Conservation (phyloP, 2,888 invertebrate species). For the Cataglyphis cursor region DNA sequence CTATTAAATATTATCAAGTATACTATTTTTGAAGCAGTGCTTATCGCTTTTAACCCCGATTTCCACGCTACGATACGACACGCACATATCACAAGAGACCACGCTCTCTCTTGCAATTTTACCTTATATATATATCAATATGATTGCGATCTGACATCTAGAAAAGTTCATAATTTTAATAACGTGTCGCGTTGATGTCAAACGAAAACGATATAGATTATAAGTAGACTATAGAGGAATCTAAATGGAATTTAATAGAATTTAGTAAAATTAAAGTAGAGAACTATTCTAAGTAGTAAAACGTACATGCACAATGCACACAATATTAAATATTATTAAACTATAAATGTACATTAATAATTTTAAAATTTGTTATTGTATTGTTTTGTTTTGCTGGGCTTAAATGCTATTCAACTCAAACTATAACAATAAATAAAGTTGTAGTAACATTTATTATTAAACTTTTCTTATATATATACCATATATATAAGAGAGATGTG, state of each 20-base stretch:
- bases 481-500: neutral
- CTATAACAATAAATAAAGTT: neutral
- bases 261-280: neutral
- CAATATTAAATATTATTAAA: neutral
- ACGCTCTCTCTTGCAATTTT: conserved; percentile 59
- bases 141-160: conserved; percentile 43
- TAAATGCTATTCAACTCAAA: neutral
- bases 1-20: conserved; percentile 8
- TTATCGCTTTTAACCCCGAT: conserved; percentile 45
- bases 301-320: neutral
- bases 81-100: conserved; percentile 63
- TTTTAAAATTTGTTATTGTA: neutral
- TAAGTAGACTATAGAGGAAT: neutral
- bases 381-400: neutral
- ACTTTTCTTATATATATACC: neutral
- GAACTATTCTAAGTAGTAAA: neutral
- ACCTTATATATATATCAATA: conserved; percentile 13
- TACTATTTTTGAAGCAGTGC: conserved; percentile 28
- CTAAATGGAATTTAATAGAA: neutral
- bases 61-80: conserved; percentile 39
- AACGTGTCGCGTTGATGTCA: conserved; percentile 4
- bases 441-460: neutral
- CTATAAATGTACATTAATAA: neutral
- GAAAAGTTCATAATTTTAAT: conserved; percentile 22
- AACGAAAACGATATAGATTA: neutral